These are phyloP conservation scores for Cetonia aurata DNA, from an alignment of 2,888 invertebrate species.

Conservation along the genomic window DNA sequence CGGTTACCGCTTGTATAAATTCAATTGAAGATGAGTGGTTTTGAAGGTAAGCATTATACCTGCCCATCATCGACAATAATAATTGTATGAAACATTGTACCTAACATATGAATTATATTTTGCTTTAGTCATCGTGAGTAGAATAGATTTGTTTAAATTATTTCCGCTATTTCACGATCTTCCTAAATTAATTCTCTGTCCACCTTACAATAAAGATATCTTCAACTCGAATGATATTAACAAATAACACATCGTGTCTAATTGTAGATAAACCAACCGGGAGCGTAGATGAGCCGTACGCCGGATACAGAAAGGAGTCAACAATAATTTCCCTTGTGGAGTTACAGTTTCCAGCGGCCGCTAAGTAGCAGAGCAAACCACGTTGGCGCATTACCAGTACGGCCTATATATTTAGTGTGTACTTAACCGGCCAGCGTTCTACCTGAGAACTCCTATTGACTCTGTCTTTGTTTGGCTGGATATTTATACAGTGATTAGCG, in stretches of 20 bases:
- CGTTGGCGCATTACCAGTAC: background rate
- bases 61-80: too few species aligned
- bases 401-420: slow-evolving; percentile 22
- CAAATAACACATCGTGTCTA: slow-evolving; percentile 31
- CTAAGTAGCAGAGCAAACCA: slow-evolving; percentile 28
- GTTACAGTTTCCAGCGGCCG: slow-evolving; percentile 30
- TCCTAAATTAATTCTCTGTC: background rate
- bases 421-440: slow-evolving; percentile 21
- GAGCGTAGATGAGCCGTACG: slow-evolving; percentile 17
- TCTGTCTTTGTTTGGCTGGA: slow-evolving; percentile 37
- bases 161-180: background rate
- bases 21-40: too few species aligned
- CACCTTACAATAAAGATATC: slow-evolving; percentile 38
- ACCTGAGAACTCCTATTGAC: slow-evolving; percentile 43
- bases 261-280: slow-evolving; percentile 27
- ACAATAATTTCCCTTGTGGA: slow-evolving; percentile 38
- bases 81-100: too few species aligned
- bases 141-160: too few species aligned
- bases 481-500: slow-evolving; percentile 41
- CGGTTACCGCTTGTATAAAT: too few species aligned
- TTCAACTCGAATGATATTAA: slow-evolving; percentile 28
- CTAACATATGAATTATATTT: too few species aligned
- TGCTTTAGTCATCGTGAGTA: too few species aligned
- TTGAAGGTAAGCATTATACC: too few species aligned
- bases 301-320: slow-evolving; percentile 25